A percentile compares a stretch with the other conserved stretches of the same genome.
Evolutionary conservation across 2,113 vertebrate species (phyloP).

Genomic region (Salvelinus sp.): DNA sequence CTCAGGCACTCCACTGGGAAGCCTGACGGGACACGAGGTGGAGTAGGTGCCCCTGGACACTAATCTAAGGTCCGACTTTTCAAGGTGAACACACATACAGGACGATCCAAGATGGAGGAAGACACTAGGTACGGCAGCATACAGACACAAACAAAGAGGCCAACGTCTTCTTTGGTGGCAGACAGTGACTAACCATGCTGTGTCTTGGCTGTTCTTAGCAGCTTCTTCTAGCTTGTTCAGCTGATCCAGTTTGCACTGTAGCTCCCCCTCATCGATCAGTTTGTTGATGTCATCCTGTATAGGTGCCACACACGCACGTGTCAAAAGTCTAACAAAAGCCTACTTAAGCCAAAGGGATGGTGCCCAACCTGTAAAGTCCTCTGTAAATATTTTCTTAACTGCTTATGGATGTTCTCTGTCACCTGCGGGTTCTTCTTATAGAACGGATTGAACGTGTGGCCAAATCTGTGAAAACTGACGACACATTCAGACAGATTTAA

Average conservation of each 20-base stretch:
- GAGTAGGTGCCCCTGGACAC: background rate
- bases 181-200: constrained; percentile 66
- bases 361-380: constrained; percentile 73
- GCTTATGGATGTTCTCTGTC: constrained; percentile 82
- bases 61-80: background rate
- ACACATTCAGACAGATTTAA: background rate
- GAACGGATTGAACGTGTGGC: constrained; percentile 77
- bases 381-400: constrained; percentile 81
- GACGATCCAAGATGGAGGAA: background rate
- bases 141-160: too few species aligned
- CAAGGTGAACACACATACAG: background rate
- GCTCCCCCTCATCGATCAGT: constrained; percentile 70
- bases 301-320: constrained; percentile 19
- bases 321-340: background rate
- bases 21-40: constrained; percentile 51
- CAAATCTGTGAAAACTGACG: constrained; percentile 83
- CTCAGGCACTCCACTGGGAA: constrained; percentile 73
- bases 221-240: constrained; percentile 66
- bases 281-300: constrained; percentile 71
- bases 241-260: constrained; percentile 70
- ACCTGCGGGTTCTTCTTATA: constrained; percentile 80
- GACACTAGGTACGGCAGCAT: too few species aligned
- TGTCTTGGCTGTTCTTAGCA: constrained; percentile 52
- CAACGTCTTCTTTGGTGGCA: too few species aligned
- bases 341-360: background rate